phyloP scores from a whole-genome alignment of 2,797 vertebrate genomes.

The Mionectes olivaceus region DNA sequence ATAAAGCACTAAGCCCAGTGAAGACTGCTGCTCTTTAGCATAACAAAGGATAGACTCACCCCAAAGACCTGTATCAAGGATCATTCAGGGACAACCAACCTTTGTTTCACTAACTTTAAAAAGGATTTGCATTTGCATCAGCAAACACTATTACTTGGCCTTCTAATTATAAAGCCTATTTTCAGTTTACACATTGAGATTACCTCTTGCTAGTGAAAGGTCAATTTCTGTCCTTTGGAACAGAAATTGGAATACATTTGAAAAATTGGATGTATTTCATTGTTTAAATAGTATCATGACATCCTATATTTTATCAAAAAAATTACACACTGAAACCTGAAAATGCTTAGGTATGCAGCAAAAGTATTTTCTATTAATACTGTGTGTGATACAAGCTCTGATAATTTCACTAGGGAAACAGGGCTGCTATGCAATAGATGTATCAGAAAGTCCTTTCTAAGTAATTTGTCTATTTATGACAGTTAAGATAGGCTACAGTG shows the following conservation, averaged over 20 bases:
- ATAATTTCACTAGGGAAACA: neutral
- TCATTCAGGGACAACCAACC: neutral
- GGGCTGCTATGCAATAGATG: neutral
- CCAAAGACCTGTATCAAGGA: neutral
- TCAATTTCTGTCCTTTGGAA: neutral
- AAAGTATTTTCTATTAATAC: neutral
- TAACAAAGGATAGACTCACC: neutral
- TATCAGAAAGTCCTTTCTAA: neutral
- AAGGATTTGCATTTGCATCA: slow-evolving; percentile 23
- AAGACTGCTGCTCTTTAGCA: neutral
- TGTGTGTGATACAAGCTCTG: neutral
- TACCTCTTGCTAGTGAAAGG: neutral
- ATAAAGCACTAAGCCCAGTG: neutral
- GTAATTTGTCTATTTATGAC: neutral
- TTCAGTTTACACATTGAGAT: neutral
- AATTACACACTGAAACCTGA: neutral
- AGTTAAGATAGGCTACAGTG: neutral
- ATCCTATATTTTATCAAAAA: neutral
- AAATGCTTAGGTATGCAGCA: neutral
- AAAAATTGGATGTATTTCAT: neutral
- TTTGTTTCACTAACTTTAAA: neutral
- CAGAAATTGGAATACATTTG: neutral
- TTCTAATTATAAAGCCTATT: neutral
- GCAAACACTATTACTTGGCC: neutral
- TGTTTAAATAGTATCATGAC: neutral